Percentiles rank a stretch among this genome's conserved stretches.
These are phyloP conservation scores for Tor tambroides DNA, from an alignment of 2,113 vertebrate species.

Conservation along the genomic window DNA sequence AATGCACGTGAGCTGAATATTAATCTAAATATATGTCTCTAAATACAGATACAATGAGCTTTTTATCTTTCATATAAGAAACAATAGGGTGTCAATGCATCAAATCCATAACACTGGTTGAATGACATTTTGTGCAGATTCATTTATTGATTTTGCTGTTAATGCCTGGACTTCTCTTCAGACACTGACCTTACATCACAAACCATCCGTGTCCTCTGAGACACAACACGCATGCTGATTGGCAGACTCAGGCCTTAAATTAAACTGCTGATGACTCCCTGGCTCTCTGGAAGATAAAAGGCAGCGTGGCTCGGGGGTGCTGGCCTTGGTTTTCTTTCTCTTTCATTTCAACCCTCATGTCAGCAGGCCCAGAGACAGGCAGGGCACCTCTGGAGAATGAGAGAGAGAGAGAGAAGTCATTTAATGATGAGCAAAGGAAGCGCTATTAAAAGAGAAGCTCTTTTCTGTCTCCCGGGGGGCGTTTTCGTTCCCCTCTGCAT, in stretches of 20 bases:
- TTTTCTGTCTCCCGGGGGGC: neutral
- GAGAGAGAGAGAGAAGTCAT: neutral
- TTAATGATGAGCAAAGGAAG: constrained; percentile 20
- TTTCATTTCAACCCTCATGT: neutral
- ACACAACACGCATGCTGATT: constrained; percentile 1
- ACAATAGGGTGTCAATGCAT: neutral
- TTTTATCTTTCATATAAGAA: neutral
- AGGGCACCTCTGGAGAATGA: constrained; percentile 1
- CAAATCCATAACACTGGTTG: neutral
- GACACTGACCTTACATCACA: neutral
- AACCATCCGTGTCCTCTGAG: neutral
- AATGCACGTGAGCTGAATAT: neutral
- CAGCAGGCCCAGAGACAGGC: neutral
- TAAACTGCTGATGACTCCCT: constrained; percentile 21
- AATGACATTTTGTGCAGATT: neutral
- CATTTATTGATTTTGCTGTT: neutral
- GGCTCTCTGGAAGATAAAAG: constrained; percentile 4
- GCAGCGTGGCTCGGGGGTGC: neutral
- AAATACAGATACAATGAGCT: neutral
- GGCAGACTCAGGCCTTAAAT: neutral
- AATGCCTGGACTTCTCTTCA: neutral
- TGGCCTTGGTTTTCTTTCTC: constrained; percentile 15
- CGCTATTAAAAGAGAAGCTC: neutral
- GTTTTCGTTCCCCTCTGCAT: neutral
- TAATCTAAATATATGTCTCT: neutral